These are phyloP conservation scores for Plebejus anna DNA, from an alignment of 2,888 invertebrate species.

Conservation along the genomic window DNA sequence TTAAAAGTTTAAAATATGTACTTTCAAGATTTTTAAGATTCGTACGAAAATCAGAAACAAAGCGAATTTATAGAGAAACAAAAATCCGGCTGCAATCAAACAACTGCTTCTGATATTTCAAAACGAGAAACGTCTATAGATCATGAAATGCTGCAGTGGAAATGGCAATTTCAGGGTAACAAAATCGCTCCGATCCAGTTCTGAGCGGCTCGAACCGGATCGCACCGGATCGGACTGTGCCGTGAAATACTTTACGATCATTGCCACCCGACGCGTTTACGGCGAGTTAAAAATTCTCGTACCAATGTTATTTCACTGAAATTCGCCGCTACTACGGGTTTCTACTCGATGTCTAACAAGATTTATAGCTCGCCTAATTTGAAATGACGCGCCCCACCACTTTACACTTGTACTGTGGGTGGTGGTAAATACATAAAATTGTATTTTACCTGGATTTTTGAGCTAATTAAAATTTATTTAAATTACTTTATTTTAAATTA, in stretches of 20 bases:
- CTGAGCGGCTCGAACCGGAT: constrained; percentile 47
- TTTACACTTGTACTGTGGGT: too few species aligned
- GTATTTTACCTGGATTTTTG: too few species aligned
- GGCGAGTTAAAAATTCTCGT: constrained; percentile 61
- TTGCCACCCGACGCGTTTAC: constrained; percentile 55
- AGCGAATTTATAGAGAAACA: not conserved
- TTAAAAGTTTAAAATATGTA: too few species aligned
- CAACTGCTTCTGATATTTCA: constrained; percentile 25
- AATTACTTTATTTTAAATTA: too few species aligned
- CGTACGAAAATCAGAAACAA: not conserved
- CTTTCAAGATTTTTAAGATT: not conserved
- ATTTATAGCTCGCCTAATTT: not conserved
- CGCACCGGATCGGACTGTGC: constrained; percentile 47
- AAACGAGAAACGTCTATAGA: constrained; percentile 25
- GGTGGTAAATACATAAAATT: too few species aligned
- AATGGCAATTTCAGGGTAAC: constrained; percentile 31
- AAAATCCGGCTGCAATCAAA: constrained; percentile 21
- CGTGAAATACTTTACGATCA: constrained; percentile 66
- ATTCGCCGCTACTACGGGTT: constrained; percentile 35
- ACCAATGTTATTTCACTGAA: constrained; percentile 42
- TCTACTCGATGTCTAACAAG: not conserved
- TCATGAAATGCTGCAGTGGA: constrained; percentile 24
- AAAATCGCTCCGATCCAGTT: constrained; percentile 45
- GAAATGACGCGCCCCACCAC: too few species aligned
- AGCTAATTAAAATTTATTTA: too few species aligned